Evolutionary conservation across 2,113 vertebrate species (phyloP), one percentile per base, ranked within the genome.

Genomic region (Climacteris rufus): DNA sequence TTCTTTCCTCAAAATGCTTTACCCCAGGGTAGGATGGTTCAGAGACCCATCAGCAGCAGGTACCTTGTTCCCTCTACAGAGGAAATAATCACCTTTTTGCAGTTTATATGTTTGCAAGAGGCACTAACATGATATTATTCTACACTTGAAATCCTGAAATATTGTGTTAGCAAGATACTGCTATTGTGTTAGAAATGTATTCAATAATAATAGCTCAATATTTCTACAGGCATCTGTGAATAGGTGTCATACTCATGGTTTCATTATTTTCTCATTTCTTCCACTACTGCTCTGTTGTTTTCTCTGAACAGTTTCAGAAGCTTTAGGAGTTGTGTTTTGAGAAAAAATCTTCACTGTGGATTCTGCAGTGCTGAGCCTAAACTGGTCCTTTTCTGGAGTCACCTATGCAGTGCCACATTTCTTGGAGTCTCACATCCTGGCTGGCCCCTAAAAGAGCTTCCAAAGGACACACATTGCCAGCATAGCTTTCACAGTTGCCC

Each of bases 231-330:
- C 31, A 21, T 33, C 71, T 65, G 61, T 83, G 80, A 90, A 81
- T 30, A 89, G 87, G 35, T 91, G 68, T 81, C 56, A 6, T 47
- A 30, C 16, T 66, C 0, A 0, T 42, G 54, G 30, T 13, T 78
- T 92, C 76, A 53, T 90, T 84, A 59, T 93, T 77, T 66, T 70
- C 54, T 69, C 69, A 11, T 71, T 95, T 53, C 56, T 91, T 78
- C 64, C 45, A 13, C 83, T 81, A 54, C 56, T 50, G 31, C 23
- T 65, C 25, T 75, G 20, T 60, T 84, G 30, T 71, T 75, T 35
- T 31, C 77, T 87, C 82, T 9, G 39, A 87, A 42, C 16, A 30
- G 7, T 71, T 82, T 24, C 49, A 60, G 64, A 44, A 47, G 21
- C 40, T 64, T 72, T 25, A 31, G 52, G 30, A 63, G 40, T 5